These are phyloP conservation scores for Hemistola chrysoprasaria DNA, from an alignment of 2,888 invertebrate genomes.

Conservation along the genomic window DNA sequence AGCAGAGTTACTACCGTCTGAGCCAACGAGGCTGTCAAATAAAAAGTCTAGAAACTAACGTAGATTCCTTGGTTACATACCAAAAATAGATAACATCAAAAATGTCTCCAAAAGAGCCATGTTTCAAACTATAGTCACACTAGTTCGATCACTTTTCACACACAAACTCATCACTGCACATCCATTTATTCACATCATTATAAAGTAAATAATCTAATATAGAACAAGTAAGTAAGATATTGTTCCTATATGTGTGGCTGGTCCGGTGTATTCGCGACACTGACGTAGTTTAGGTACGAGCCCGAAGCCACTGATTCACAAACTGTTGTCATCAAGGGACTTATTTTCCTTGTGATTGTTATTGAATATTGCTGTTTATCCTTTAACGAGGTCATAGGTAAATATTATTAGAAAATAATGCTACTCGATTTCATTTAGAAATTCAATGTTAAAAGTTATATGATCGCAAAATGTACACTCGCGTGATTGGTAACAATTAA, in stretches of 20 bases:
- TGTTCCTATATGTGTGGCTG: not conserved
- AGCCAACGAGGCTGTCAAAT: no score
- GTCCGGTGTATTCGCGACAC: not conserved
- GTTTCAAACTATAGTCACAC: slow-evolving; percentile 1
- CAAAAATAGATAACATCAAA: slow-evolving; percentile 16
- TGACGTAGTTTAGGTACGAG: not conserved
- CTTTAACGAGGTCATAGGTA: not conserved
- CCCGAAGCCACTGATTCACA: slow-evolving; percentile 27
- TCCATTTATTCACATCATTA: not conserved
- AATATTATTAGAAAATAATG: no score
- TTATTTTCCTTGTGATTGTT: slow-evolving; percentile 17
- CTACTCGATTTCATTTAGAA: no score
- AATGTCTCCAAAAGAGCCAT: slow-evolving; percentile 12
- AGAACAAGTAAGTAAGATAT: no score
- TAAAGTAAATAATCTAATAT: no score
- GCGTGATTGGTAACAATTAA: no score
- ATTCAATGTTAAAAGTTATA: no score
- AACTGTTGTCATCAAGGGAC: slow-evolving; percentile 13
- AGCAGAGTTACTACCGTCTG: no score
- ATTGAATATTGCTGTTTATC: no score
- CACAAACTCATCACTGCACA: slow-evolving; percentile 10
- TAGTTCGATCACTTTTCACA: slow-evolving; percentile 1
- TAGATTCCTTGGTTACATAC: slow-evolving; percentile 8
- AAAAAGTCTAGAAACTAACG: no score
- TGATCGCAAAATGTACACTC: no score